Evolutionary conservation across 2,113 vertebrate species (phyloP), one percentile per base, ranked within the genome.

Genomic region (Patagioenas fasciata): DNA sequence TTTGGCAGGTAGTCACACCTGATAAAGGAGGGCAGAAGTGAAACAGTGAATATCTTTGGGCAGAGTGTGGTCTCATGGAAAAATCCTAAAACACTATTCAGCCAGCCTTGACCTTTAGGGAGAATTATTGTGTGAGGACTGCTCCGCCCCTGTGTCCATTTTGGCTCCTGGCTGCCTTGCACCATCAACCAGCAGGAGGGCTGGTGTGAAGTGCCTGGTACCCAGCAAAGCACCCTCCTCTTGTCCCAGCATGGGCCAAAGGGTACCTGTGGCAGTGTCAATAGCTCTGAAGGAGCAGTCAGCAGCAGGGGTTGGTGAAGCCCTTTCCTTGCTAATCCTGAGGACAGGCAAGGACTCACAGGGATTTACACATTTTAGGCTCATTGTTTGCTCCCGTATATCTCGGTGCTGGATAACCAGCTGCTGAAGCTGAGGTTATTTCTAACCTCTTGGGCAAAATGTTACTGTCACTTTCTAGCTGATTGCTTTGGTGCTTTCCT

Each of bases 141-240:
- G 13, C 38, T 74, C 73, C 66, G 29, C 9, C 10, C 20, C 1
- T 0, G 0, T 70, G 56, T 24, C 32, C 3, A 0, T 38, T 84
- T 80, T 71, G 53, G 15, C 38, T 80, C 14, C 53, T 74, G 61
- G 13, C 66, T 78, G 32, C 24, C n/a, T 51, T 80, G 36, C 44
- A 54, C 25, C 51, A 47, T 44, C 42, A 71, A 10, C 44, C 54
- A 92, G n/a, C 31, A 62, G 48, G 6, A 81, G 19, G 19, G 48
- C 15, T 86, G 31, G 17, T 57, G 47, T 72, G 38, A 79, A 67
- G 66, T 31, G 23, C 29, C 44, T 75, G 54, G 9, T 34, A 82
- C 29, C 8, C 38, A 53, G 31, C 29, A 69, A 60, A 25, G 26
- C 28, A 53, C 7, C 15, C 18, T 58, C 31, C 38, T 80, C 28